These are phyloP conservation scores for Aphyosemion australe DNA, from an alignment of 2,113 vertebrate genomes.

Conservation along the genomic window DNA sequence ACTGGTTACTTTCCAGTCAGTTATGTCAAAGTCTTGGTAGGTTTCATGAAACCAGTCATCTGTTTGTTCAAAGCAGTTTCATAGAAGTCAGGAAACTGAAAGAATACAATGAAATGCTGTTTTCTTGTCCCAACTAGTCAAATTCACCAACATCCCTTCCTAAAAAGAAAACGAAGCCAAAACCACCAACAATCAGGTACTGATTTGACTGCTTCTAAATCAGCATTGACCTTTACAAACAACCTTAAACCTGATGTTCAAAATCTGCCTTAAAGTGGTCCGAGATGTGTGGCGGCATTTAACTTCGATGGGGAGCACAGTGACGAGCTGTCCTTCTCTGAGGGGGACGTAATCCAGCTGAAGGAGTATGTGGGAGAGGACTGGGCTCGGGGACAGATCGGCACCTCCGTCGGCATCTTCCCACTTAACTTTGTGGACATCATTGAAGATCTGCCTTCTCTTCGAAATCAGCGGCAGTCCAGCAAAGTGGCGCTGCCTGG, in stretches of 20 bases:
- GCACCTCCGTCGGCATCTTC: slow-evolving; percentile 82
- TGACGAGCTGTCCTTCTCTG: slow-evolving; percentile 90
- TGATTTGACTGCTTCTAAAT: not conserved
- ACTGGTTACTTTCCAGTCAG: slow-evolving; percentile 89
- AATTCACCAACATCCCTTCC: slow-evolving; percentile 76
- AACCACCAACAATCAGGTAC: slow-evolving; percentile 77
- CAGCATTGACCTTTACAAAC: not conserved
- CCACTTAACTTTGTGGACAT: slow-evolving; percentile 93
- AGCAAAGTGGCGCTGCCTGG: slow-evolving; percentile 64
- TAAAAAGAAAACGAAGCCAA: slow-evolving; percentile 64
- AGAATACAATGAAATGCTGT: not conserved
- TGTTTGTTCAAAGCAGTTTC: not conserved
- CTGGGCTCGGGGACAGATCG: slow-evolving; percentile 89
- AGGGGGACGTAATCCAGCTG: slow-evolving; percentile 89
- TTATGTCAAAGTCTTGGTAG: slow-evolving; percentile 88
- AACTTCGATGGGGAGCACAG: slow-evolving; percentile 90
- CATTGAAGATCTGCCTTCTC: slow-evolving; percentile 84
- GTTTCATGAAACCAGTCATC: slow-evolving; percentile 40
- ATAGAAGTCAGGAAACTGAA: not conserved
- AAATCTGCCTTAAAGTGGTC: slow-evolving; percentile 76
- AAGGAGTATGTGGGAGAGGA: slow-evolving; percentile 87
- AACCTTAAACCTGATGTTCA: not conserved
- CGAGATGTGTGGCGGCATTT: slow-evolving; percentile 88
- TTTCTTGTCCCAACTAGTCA: slow-evolving; percentile 62
- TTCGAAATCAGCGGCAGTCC: slow-evolving; percentile 31